phyloP scores from a whole-genome alignment of 2,113 vertebrate species.

The Fulmarus glacialis region DNA sequence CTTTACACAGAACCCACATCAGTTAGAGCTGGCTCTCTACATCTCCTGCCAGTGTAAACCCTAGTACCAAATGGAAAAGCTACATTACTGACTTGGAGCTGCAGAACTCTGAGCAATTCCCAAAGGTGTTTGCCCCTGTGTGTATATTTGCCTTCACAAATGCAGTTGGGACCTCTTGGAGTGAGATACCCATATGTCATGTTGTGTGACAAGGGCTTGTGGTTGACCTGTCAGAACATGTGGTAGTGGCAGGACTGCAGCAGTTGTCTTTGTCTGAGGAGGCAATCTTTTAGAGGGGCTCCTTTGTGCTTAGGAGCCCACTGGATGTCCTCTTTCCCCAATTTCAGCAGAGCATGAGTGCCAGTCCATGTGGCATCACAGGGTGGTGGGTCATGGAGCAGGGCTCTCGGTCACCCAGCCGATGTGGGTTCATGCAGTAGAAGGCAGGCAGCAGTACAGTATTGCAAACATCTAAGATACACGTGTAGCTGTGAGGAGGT shows the following conservation, averaged over 20 bases:
- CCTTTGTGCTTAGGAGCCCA: not conserved
- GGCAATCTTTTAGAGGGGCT: not conserved
- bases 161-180: not conserved
- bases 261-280: not conserved
- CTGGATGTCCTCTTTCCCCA: not conserved
- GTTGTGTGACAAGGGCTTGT: not conserved
- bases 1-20: not conserved
- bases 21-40: not conserved
- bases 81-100: not conserved
- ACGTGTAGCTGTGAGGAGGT: not conserved
- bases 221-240: not conserved
- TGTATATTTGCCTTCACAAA: not conserved
- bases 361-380: rapidly evolving
- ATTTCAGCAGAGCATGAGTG: not conserved
- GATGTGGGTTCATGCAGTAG: rapidly evolving
- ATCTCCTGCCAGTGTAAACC: not conserved
- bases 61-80: not conserved
- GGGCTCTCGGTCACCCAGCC: rapidly evolving
- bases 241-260: not conserved
- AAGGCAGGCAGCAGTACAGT: not conserved
- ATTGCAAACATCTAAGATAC: rapidly evolving
- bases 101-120: not conserved
- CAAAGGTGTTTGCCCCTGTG: not conserved
- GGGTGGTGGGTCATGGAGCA: not conserved
- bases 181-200: not conserved